These are phyloP conservation scores for Bembecia ichneumoniformis DNA, from an alignment of 2,888 invertebrate genomes.

Conservation along the genomic window DNA sequence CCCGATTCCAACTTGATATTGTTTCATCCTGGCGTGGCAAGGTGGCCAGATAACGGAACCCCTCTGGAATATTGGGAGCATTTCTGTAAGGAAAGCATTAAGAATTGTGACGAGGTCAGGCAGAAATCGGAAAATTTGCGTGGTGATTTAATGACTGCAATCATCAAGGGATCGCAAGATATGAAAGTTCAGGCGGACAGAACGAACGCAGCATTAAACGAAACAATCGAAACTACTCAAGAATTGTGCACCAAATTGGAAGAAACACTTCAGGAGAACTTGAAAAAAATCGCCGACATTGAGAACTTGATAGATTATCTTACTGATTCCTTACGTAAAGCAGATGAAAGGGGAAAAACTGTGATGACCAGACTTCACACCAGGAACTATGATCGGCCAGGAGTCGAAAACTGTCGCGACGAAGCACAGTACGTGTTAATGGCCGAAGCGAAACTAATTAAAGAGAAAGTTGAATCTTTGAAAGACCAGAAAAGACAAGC, in stretches of 20 bases:
- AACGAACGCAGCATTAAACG: conserved; percentile 81
- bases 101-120: conserved; percentile 81
- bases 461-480: conserved; percentile 59
- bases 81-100: conserved; percentile 82
- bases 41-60: conserved; percentile 82
- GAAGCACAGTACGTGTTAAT: conserved; percentile 81
- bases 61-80: conserved; percentile 85
- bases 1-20: conserved; percentile 77
- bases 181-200: conserved; percentile 86
- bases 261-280: conserved; percentile 78
- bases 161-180: conserved; percentile 85
- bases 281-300: conserved; percentile 81
- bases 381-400: conserved; percentile 77
- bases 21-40: conserved; percentile 84
- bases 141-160: conserved; percentile 76
- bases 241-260: conserved; percentile 79
- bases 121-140: conserved; percentile 80
- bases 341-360: conserved; percentile 84
- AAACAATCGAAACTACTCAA: conserved; percentile 81
- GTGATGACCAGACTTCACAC: conserved; percentile 86
- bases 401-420: conserved; percentile 89
- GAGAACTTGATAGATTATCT: conserved; percentile 82
- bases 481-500: conserved; percentile 75
- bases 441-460: conserved; percentile 78
- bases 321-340: conserved; percentile 76